Evolutionary conservation across 2,888 invertebrate species (phyloP).

Genomic region (Pseudeuparius sepicola): DNA sequence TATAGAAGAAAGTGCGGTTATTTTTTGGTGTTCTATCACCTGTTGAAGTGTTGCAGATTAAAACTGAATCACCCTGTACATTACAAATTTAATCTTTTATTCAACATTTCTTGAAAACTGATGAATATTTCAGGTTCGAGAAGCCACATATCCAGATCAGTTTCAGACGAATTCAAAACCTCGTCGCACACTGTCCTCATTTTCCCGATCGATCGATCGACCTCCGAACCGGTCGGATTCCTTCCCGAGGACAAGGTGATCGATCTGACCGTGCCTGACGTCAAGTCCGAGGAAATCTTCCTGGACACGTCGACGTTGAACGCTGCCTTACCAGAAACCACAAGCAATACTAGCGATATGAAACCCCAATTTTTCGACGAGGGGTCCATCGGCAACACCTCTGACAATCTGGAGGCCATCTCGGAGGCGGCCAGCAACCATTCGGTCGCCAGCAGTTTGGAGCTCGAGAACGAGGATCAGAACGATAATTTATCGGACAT

Average conservation of each 20-base stretch:
- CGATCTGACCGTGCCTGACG: constrained; percentile 39
- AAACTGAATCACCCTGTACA: too few relatives aligned
- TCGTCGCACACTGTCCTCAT: constrained; percentile 47
- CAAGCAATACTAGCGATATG: constrained; percentile 22
- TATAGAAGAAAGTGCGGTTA: too few relatives aligned
- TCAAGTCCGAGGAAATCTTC: constrained; percentile 25
- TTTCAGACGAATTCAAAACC: constrained; percentile 17
- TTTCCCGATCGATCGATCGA: constrained; percentile 48
- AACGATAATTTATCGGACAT: constrained; percentile 94
- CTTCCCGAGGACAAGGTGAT: constrained; percentile 52
- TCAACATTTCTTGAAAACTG: too few relatives aligned
- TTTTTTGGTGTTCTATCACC: too few relatives aligned
- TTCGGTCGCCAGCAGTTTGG: constrained; percentile 84
- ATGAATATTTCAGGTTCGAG: too few relatives aligned
- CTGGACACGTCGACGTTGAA: constrained; percentile 14
- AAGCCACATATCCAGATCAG: too few relatives aligned
- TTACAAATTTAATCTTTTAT: too few relatives aligned
- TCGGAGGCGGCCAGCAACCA: constrained; percentile 95
- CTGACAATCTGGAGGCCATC: constrained; percentile 89
- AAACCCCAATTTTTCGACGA: constrained; percentile 15
- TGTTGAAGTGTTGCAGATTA: too few relatives aligned
- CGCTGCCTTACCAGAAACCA: constrained; percentile 17
- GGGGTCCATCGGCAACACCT: constrained; percentile 83
- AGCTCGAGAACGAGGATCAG: constrained; percentile 80
- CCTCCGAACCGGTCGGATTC: constrained; percentile 38